Conservation (phyloP, 2,113 vertebrate genomes). For the Struthio camelus region DNA sequence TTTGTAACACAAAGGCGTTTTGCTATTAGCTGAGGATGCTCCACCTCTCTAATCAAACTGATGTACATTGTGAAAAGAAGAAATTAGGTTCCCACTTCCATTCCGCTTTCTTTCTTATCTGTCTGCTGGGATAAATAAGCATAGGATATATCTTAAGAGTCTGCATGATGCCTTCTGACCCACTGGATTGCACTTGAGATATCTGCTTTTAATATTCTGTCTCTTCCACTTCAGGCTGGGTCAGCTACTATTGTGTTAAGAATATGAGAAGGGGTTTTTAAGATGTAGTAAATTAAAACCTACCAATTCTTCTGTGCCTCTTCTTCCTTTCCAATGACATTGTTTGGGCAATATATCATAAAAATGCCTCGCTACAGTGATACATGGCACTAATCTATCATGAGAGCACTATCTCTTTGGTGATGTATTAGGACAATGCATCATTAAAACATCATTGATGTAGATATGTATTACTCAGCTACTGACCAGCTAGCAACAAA, state of each 20-base stretch:
- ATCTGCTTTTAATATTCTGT: background rate
- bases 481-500: background rate
- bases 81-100: background rate
- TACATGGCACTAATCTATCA: conserved; percentile 52
- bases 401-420: background rate
- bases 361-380: background rate
- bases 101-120: background rate
- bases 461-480: conserved; percentile 22
- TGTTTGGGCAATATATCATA: conserved; percentile 39
- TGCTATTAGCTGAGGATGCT: background rate
- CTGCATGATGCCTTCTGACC: background rate
- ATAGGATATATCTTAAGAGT: background rate
- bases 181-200: background rate
- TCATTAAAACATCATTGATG: conserved; percentile 52
- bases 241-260: background rate
- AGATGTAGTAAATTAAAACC: conserved; percentile 32
- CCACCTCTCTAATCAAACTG: background rate
- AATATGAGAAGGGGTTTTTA: conserved; percentile 26
- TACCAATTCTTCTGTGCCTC: background rate
- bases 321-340: conserved; percentile 27
- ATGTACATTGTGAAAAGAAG: background rate
- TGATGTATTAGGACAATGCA: conserved; percentile 56
- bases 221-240: background rate
- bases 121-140: background rate
- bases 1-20: background rate